These are phyloP conservation scores for Pteria penguin DNA, from an alignment of 2,888 invertebrate species.

Conservation along the genomic window DNA sequence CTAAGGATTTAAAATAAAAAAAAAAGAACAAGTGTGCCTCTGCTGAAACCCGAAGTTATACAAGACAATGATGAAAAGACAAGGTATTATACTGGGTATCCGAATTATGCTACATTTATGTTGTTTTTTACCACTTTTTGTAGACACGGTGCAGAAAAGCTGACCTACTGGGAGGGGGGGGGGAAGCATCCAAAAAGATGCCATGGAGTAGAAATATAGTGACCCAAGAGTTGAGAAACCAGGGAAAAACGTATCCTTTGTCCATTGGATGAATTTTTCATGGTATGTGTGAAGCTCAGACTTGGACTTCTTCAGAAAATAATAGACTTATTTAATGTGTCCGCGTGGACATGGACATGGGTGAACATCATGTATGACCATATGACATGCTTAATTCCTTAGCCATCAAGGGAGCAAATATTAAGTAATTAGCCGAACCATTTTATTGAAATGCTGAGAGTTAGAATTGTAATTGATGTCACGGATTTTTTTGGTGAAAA, in stretches of 20 bases:
- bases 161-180: constrained; percentile 38
- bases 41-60: constrained; percentile 25
- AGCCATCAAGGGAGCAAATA: constrained; percentile 37
- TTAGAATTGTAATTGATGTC: constrained; percentile 31
- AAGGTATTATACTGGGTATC: constrained; percentile 36
- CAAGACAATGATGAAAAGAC: constrained; percentile 36
- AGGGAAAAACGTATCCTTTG: constrained; percentile 29
- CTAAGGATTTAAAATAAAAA: too few relatives aligned
- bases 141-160: constrained; percentile 33
- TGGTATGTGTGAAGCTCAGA: constrained; percentile 34
- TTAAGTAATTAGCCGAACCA: constrained; percentile 16
- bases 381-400: constrained; percentile 33
- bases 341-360: too few relatives aligned
- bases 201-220: neutral
- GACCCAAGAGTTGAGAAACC: constrained; percentile 7
- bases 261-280: constrained; percentile 38
- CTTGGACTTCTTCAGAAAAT: constrained; percentile 39
- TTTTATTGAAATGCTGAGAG: constrained; percentile 14
- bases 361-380: constrained; percentile 44
- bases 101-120: constrained; percentile 31
- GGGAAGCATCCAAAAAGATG: constrained; percentile 12
- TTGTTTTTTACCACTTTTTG: constrained; percentile 21
- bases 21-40: neutral
- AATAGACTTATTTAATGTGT: too few relatives aligned
- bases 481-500: constrained; percentile 14